Base-by-base conservation (phyloP, 2,888 invertebrate species). In the Hirtodrosophila cameraria region DNA sequence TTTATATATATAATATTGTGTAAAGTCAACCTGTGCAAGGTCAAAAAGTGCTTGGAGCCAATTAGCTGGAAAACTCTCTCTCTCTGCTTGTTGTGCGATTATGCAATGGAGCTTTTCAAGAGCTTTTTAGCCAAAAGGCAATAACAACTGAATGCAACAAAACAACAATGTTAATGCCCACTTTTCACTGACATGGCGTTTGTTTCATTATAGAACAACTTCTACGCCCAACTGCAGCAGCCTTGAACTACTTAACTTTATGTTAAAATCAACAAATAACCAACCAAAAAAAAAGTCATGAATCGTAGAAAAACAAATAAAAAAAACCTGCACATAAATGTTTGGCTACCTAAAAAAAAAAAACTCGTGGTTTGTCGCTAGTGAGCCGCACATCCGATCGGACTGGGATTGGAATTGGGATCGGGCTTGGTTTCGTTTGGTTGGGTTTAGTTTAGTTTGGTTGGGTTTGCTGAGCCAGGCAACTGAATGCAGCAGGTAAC, bases 361-460 rank as follows among this genome's bases (percentile, higher is more conserved):
- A 45, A 48, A 45, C 54, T 49, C 36, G 48, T 60, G 31, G 42
- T 36, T 5, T 20, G 28, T 64, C 54, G 62, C 42, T 55, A 69
- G 64, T 77, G 64, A 81, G 60, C 59, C 66, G 72, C 81, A 83
- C 75, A 80, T 80, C 84, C 84, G 72, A 80, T 72, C 33, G 30
- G 36, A 18, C 50, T 52, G 49, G 33, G 27, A 49, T 57, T 45
- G 46, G 28, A n/a, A 49, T 57, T 45, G 46, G 28, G 72, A 80
- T 72, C 33, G 30, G 36, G 15, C 50, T 52, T 45, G 33, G 27
- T 43, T 57, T 45, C 42, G 28, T 16, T 46, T 23, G 23, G 23
- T 23, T 23, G 6, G 23, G 7, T 5, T 8, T 23, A 5, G 18
- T 5, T 23, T 23, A 8, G 23, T 1, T 23, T 23, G 23, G 23